Percentiles rank a stretch among this genome's conserved stretches.
Conservation (phyloP, 2,797 vertebrate genomes). For the Sebastes ruberrimus region DNA sequence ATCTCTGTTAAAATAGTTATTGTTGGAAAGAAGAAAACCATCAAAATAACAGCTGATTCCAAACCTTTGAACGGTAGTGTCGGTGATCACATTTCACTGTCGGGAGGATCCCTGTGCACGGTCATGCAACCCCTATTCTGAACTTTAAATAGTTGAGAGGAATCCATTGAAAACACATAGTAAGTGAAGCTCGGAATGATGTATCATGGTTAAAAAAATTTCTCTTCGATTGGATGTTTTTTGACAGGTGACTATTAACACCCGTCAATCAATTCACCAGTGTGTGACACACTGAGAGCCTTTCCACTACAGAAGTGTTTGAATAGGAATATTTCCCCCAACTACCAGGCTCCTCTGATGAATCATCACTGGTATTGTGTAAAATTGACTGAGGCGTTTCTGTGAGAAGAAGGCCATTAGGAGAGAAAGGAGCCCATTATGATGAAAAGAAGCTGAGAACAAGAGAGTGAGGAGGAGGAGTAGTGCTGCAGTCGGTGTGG, state of each 20-base stretch:
- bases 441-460: constrained; percentile 54
- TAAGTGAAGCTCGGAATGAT: not conserved
- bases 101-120: not conserved
- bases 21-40: too few relatives aligned
- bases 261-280: constrained; percentile 1
- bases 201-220: not conserved
- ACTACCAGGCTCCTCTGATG: constrained; percentile 54
- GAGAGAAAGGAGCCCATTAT: constrained; percentile 67
- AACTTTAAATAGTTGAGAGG: not conserved
- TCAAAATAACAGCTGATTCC: too few relatives aligned
- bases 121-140: not conserved
- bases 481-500: not conserved
- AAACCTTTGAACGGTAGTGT: not conserved
- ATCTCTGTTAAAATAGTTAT: not conserved
- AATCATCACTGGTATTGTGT: constrained; percentile 60
- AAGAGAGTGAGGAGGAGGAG: constrained; percentile 18
- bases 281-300: not conserved
- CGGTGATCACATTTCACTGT: not conserved
- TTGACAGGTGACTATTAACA: not conserved
- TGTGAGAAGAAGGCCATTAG: constrained; percentile 49
- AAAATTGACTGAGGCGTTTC: constrained; percentile 62
- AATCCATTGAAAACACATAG: not conserved
- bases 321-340: constrained; percentile 40
- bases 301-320: constrained; percentile 3
- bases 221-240: not conserved